These are phyloP conservation scores for Gambusia affinis DNA, from an alignment of 2,113 vertebrate species.

Conservation along the genomic window DNA sequence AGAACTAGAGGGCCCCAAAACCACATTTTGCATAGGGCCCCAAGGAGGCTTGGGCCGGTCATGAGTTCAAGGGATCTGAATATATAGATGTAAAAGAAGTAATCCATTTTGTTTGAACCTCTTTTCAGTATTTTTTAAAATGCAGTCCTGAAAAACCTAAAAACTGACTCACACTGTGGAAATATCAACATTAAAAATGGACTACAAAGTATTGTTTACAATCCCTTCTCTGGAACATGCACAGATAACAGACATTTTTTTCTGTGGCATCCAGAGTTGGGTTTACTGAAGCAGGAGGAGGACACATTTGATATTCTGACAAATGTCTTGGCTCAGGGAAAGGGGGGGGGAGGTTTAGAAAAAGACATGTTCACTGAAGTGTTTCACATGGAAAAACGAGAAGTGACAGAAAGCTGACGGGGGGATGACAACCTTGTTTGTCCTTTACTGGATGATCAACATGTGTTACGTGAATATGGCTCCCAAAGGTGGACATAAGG, in stretches of 20 bases:
- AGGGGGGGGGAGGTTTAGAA: constrained; percentile 53
- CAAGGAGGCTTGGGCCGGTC: too few species aligned
- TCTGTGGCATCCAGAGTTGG: constrained; percentile 21
- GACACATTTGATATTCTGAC: constrained; percentile 60
- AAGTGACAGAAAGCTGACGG: constrained; percentile 77
- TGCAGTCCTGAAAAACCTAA: too few species aligned
- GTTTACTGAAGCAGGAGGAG: constrained; percentile 52
- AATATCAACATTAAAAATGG: background rate
- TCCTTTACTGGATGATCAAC: constrained; percentile 77
- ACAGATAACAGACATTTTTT: constrained; percentile 36
- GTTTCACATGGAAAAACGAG: constrained; percentile 70
- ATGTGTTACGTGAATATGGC: constrained; percentile 65
- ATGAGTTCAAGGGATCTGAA: too few species aligned
- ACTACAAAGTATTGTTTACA: background rate
- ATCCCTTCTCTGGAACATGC: constrained; percentile 26
- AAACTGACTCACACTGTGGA: too few species aligned
- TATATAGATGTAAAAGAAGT: too few species aligned
- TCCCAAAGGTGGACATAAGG: constrained; percentile 67
- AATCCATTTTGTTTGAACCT: too few species aligned
- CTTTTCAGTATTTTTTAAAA: too few species aligned
- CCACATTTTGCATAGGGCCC: too few species aligned
- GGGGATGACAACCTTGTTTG: constrained; percentile 79
- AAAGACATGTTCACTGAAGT: constrained; percentile 66
- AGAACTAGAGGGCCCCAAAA: too few species aligned
- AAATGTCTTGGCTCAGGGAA: constrained; percentile 64